A percentile compares a stretch with the other conserved stretches of the same genome.
phyloP scores from a whole-genome alignment of 53 echinoderm and acorn worm species.

The Zoroaster sp. region DNA sequence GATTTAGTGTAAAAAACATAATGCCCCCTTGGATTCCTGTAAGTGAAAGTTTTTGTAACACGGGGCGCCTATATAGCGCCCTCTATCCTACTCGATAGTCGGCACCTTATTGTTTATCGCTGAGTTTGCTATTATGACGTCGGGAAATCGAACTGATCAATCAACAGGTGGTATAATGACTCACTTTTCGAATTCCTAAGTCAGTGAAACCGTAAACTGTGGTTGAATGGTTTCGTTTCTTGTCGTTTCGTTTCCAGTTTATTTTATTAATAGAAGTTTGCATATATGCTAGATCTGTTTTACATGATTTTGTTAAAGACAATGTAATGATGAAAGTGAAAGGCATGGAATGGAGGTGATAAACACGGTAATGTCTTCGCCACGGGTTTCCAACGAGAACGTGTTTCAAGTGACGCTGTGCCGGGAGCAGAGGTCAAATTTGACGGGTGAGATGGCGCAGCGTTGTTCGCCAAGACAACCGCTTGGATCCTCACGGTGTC shows the following conservation, averaged over 20 bases:
- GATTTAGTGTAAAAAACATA: no score
- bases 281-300: neutral
- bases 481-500: slow-evolving; percentile 6
- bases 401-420: slow-evolving; percentile 7
- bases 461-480: slow-evolving; percentile 56
- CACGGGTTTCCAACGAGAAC: neutral
- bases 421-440: slow-evolving; percentile 46
- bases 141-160: neutral
- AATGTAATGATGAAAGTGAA: neutral
- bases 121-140: neutral
- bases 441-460: slow-evolving; percentile 38
- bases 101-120: neutral
- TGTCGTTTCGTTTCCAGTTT: neutral
- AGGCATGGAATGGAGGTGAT: neutral
- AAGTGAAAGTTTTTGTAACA: slow-evolving; percentile 14
- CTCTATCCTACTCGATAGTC: neutral
- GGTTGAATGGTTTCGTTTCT: neutral
- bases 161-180: slow-evolving; percentile 44
- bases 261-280: neutral
- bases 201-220: neutral
- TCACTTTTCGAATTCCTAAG: slow-evolving; percentile 51
- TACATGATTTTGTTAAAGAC: neutral
- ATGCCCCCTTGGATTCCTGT: no score
- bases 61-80: neutral
- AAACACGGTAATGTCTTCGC: neutral